Evolutionary conservation across 2,113 vertebrate genomes (phyloP), one percentile per base, ranked within the genome.

Genomic region (Hemiprocne comata): DNA sequence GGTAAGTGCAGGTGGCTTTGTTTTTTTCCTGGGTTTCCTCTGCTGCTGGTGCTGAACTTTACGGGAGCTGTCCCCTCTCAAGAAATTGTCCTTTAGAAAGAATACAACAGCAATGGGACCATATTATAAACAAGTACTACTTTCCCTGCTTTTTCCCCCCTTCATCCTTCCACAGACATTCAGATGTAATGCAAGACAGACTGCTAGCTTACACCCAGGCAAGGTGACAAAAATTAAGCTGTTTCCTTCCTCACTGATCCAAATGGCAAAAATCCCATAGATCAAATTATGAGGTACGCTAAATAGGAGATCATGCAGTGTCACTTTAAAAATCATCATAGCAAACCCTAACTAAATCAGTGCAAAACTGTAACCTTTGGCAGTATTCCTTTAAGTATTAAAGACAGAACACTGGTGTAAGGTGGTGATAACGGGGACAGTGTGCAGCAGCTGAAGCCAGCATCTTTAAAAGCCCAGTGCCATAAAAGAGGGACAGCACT

Each of bases 11-110:
- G 99, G 99, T 55, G 99, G 99, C 98, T 99, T 99, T 10, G 99
- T 99, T 99, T 99, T 99, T 98, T 99, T 99, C 95, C 99, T 99
- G 97, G 99, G 99, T 97, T 99, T 99, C 94, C 99, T 98, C 98
- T 99, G 99, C 96, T 99, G 99, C 98, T 99, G 98, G 97, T 99
- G 99, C 98, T 99, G 99, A 98, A 99, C 98, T 98, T 99, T 98
- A 46, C 99, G 98, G 97, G 99, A 99, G 89, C 98, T 98, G 90
- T 99, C 99, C 64, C 99, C 99, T 95, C 99, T 99, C 95, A 99
- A 98, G 98, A 99, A 99, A 97, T 99, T 99, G 96, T 99, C 99
- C 99, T 99, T 97, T 65, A 42, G 61, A 65, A 97, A 33, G 61
- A 95, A 79, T 85, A 92, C 18, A 83, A 75, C 9, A 92, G 72